Base-by-base conservation (phyloP, 2,888 invertebrate species). In the Parnassius orleans region DNA sequence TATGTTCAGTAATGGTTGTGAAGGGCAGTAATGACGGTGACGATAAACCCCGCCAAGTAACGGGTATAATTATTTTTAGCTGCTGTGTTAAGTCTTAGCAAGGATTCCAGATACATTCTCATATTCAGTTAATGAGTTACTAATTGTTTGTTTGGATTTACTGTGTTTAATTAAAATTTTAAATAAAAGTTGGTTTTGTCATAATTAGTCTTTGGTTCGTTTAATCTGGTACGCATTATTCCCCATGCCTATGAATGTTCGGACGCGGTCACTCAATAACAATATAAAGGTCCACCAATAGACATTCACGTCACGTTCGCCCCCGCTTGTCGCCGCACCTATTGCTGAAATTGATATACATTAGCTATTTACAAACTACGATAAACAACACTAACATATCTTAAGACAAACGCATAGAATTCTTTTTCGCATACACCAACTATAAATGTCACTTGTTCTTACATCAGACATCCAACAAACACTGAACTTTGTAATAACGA, bases 331-430 rank as follows among this genome's bases (percentile, higher is more conserved):
- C 88, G 83, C 82, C 84, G 77, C 75, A 74, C 74, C 86, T 83
- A 86, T 84, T 87, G 80, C 84, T 83, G 86, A 90, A 90, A 90
- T 90, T 90, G 89, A 90, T 89, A 90, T 83, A 86, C 83, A 81
- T 82, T 80, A 77, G 78, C 69, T 69, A 72, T 77, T 75, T 75
- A 64, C 68, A 71, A 73, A 59, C 50, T 66, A 63, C 54, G 54
- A 64, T 62, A 61, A 67, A 60, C 61, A 55, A 5, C 60, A 10
- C 57, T 64, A 61, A 64, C 65, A 63, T 64, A 68, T 69, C 72
- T 81, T 78, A 69, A 53, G 15, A 58, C 65, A 61, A 24, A 66
- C 11, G 33, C 10, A 70, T 79, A 84, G 70, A 71, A 77, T 67
- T 58, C 58, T 73, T 65, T 73, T 77, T 80, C 48, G 64, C 55